These are phyloP conservation scores for Recurvirostra avosetta DNA, from an alignment of 2,113 vertebrate species.

Conservation along the genomic window DNA sequence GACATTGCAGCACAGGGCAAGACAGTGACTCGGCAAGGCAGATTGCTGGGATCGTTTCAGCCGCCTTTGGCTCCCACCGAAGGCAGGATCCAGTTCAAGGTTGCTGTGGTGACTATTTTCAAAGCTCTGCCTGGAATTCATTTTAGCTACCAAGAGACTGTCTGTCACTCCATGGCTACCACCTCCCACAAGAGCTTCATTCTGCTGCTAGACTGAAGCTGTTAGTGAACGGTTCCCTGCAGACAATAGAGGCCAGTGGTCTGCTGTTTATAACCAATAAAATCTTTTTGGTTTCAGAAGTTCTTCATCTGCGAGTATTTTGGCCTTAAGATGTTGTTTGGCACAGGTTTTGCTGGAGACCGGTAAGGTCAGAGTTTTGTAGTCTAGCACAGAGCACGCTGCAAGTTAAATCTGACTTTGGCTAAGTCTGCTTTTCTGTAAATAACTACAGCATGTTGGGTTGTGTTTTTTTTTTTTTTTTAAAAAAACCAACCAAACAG, in stretches of 20 bases:
- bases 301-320: not conserved
- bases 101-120: slow-evolving; percentile 55
- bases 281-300: not conserved
- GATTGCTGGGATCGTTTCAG: not conserved
- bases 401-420: not conserved
- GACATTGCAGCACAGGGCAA: not conserved
- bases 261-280: not conserved
- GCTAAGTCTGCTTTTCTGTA: not conserved
- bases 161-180: slow-evolving; percentile 48
- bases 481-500: not conserved
- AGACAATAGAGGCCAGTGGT: slow-evolving; percentile 17
- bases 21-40: slow-evolving; percentile 22
- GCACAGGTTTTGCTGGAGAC: not conserved
- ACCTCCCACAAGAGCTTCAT: slow-evolving; percentile 33
- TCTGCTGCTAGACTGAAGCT: slow-evolving; percentile 31
- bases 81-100: slow-evolving; percentile 24
- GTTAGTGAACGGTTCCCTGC: not conserved
- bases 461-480: not conserved
- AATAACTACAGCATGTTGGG: not conserved
- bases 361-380: not conserved
- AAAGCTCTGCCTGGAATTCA: slow-evolving; percentile 43
- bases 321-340: not conserved
- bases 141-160: slow-evolving; percentile 42
- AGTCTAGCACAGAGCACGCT: not conserved
- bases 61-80: not conserved